Evolutionary conservation across 2,888 invertebrate species (phyloP).

Genomic region (Ischnura elegans): DNA sequence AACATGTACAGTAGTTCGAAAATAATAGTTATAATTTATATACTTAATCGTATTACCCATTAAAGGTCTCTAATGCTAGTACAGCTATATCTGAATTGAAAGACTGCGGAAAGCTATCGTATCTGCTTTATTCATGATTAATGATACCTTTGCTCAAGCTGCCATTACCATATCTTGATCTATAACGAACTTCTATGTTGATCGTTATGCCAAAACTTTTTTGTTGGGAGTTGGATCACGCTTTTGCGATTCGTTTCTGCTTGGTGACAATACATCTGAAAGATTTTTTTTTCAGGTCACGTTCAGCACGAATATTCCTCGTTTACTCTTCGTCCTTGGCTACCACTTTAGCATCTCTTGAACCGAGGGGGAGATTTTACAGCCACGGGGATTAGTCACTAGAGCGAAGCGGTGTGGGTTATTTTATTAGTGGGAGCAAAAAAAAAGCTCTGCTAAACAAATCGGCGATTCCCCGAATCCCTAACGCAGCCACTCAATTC

Average conservation of each 20-base stretch:
- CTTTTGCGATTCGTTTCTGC: neutral
- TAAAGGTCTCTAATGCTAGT: too few species aligned
- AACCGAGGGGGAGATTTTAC: constrained; percentile 18
- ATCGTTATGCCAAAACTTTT: neutral
- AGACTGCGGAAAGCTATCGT: too few species aligned
- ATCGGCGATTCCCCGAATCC: constrained; percentile 30
- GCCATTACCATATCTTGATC: too few species aligned
- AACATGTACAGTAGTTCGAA: too few species aligned
- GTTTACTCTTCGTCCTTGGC: neutral
- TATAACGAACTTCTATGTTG: too few species aligned
- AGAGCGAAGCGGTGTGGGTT: neutral
- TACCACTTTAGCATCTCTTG: neutral
- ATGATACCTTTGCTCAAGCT: too few species aligned
- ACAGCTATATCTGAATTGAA: too few species aligned
- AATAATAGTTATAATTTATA: too few species aligned
- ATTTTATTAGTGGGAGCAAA: constrained; percentile 1
- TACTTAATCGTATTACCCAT: too few species aligned
- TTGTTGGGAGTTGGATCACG: neutral
- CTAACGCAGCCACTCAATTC: neutral
- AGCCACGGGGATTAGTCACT: constrained; percentile 28
- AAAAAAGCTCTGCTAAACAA: constrained; percentile 22
- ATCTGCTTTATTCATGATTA: too few species aligned
- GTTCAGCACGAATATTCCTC: neutral
- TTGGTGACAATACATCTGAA: neutral
- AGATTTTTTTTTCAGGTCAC: neutral